These are phyloP conservation scores for Suricata suricatta DNA, from an alignment of 2,113 vertebrate genomes.

Conservation along the genomic window DNA sequence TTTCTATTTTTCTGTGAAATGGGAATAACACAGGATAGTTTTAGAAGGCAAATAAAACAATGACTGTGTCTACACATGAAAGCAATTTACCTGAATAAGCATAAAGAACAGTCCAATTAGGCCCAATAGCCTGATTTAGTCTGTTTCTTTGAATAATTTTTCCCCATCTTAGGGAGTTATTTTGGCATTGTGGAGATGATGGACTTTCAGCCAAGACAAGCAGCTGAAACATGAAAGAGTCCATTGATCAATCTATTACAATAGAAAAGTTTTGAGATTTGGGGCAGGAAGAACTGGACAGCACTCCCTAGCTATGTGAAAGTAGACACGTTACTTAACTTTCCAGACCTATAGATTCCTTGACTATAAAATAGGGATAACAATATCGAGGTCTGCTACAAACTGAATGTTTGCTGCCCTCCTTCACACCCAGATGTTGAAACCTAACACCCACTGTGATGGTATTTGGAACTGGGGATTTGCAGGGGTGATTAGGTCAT, in stretches of 20 bases:
- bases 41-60: slow-evolving; percentile 16
- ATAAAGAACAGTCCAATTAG: not conserved
- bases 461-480: not conserved
- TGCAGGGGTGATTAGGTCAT: not conserved
- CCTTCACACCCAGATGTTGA: not conserved
- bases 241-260: not conserved
- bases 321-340: not conserved
- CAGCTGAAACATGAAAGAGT: slow-evolving; percentile 6
- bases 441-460: not conserved
- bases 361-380: not conserved
- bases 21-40: not conserved
- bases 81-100: slow-evolving; percentile 14
- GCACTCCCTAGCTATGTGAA: not conserved
- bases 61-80: not conserved
- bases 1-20: slow-evolving; percentile 53
- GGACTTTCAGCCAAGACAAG: not conserved
- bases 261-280: slow-evolving; percentile 47
- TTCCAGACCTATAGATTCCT: not conserved
- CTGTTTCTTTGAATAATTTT: not conserved
- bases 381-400: not conserved
- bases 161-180: not conserved
- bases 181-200: not conserved
- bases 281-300: not conserved
- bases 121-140: not conserved
- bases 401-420: not conserved